Evolutionary conservation across 2,888 invertebrate genomes (phyloP), one percentile per base, ranked within the genome.

Genomic region (Deroplatys truncata): DNA sequence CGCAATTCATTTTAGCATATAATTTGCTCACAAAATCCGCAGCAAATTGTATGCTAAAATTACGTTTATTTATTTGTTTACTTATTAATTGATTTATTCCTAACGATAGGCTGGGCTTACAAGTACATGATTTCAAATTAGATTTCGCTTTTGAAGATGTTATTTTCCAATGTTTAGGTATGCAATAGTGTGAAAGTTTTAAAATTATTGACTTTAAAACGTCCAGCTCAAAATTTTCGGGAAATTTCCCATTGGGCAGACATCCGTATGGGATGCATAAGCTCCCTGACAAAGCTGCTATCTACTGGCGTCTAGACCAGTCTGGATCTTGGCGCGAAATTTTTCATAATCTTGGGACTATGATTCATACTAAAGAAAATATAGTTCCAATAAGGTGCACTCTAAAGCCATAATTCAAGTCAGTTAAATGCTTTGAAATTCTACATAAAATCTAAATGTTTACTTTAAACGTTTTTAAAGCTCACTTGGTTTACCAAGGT

Each of bases 311-410:
- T 72, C 56, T 25, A 20, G 83, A 87, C 25, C n/a, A n/a, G 28
- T 82, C 35, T 83, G 43, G 28, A 87, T 35, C 88, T 90, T 90
- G 90, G 90, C 90, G 90, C 90, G 90, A 90, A 89, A 90, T 89
- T 90, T 90, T 90, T 89, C 89, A 89, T 90, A 90, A 72, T 85
- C 28, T 84, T 16, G 56, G 29, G 88, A 84, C 89, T 88, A 89
- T 89, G 85, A 85, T 90, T 87, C 56, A 89, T 28, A 28, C n/a
- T n/a, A 28, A 29, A 87, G 13, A 89, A 31, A 90, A 90, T 84
- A 56, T 90, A 90, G 90, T 90, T 89, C 90, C 20, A 25, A 25
- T 35, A 84, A 84, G 7, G 2, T 84, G 25, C 28, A 20, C 7
- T 3, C 7, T 84, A 84, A n/a, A n/a, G 7, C 10, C 31, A 2